Evolutionary conservation across 2,113 vertebrate species (phyloP).

Genomic region (Chlorodrepanis virens): DNA sequence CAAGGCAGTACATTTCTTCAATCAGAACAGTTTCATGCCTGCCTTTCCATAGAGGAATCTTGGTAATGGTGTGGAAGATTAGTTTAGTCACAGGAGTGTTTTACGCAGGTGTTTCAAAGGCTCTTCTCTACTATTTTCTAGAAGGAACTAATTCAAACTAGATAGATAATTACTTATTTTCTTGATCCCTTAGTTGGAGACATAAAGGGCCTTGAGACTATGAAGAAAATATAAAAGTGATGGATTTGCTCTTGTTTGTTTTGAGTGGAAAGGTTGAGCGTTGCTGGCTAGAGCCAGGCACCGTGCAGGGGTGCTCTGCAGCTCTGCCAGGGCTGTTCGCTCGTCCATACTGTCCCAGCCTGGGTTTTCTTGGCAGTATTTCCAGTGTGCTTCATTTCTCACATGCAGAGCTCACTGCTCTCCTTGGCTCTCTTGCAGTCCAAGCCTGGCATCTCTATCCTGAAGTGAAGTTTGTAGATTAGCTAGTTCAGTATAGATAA

Average conservation of each 20-base stretch:
- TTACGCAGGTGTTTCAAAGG: constrained; percentile 10
- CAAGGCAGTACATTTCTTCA: background rate
- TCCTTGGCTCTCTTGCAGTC: background rate
- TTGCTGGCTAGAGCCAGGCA: background rate
- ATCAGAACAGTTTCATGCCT: background rate
- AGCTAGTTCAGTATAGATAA: background rate
- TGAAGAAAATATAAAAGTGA: background rate
- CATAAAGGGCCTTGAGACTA: background rate
- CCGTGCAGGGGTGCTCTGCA: background rate
- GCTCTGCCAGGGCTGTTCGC: background rate
- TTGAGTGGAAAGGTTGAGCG: background rate
- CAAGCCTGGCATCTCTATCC: background rate
- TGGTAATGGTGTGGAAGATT: constrained; percentile 17
- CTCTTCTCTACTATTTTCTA: background rate
- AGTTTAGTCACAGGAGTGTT: background rate
- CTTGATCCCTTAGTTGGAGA: background rate
- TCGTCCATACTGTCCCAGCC: background rate
- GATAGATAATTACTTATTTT: background rate
- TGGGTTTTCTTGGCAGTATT: background rate
- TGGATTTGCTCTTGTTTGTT: background rate
- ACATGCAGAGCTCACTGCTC: background rate
- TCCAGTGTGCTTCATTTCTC: background rate
- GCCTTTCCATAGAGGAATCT: background rate
- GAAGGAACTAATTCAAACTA: background rate
- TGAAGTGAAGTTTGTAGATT: background rate